Evolutionary conservation across 2,888 invertebrate species (phyloP).

Genomic region (Caenorhabditis panamensis): DNA sequence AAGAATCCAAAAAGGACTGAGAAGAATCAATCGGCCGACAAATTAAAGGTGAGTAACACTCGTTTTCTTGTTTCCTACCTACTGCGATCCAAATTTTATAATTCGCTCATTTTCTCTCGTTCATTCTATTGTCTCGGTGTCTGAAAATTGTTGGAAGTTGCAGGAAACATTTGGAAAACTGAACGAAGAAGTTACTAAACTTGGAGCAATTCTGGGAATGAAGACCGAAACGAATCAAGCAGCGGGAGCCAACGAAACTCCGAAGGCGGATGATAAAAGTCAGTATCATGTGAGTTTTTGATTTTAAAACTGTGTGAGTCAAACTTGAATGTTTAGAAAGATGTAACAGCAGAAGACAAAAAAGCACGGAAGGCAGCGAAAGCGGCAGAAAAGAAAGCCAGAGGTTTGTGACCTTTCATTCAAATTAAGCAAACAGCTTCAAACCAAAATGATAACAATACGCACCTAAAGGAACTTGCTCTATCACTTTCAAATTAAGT

Average conservation of each 20-base stretch:
- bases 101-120: slow-evolving; percentile 15
- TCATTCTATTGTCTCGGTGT: neutral
- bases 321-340: slow-evolving; percentile 42
- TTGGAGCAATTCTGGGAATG: slow-evolving; percentile 60
- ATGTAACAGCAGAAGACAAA: slow-evolving; percentile 67
- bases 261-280: slow-evolving; percentile 33
- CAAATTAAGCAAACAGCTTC: too few relatives aligned
- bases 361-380: slow-evolving; percentile 67
- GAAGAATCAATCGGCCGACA: slow-evolving; percentile 41
- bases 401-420: too few relatives aligned
- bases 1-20: slow-evolving; percentile 1
- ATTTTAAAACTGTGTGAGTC: neutral
- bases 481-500: too few relatives aligned
- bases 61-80: neutral
- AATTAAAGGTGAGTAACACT: slow-evolving; percentile 41
- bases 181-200: slow-evolving; percentile 52
- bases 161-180: slow-evolving; percentile 63
- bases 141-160: neutral
- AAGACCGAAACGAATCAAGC: neutral
- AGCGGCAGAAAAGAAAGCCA: slow-evolving; percentile 69
- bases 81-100: neutral
- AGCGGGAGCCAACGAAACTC: neutral
- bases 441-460: too few relatives aligned
- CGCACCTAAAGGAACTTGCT: too few relatives aligned
- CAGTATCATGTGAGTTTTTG: slow-evolving; percentile 43